These are phyloP conservation scores for Ceryle rudis DNA, from an alignment of 2,797 vertebrate genomes.

Conservation along the genomic window DNA sequence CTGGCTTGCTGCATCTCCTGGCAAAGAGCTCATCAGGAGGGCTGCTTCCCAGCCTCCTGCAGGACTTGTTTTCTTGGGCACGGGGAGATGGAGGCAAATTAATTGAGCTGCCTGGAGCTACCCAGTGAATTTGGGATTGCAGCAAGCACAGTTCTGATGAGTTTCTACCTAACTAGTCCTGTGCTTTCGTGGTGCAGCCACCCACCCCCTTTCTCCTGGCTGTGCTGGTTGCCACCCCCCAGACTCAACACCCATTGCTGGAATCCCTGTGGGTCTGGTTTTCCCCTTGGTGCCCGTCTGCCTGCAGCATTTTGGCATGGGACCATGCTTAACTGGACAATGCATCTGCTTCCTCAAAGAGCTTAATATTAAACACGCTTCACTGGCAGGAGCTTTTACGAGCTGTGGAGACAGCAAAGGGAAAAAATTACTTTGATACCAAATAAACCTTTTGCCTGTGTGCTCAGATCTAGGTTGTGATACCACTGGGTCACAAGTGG, in stretches of 20 bases:
- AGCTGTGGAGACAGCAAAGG: not conserved
- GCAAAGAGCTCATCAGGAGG: not conserved
- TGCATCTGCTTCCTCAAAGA: rapidly evolving
- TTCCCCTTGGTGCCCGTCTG: not conserved
- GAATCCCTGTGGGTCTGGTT: not conserved
- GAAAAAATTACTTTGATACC: not conserved
- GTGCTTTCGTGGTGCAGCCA: not conserved
- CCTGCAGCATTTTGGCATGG: not conserved
- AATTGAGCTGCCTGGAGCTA: not conserved
- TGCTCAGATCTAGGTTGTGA: not conserved
- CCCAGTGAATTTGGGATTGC: not conserved
- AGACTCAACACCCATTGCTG: not conserved
- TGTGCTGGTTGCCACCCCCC: rapidly evolving
- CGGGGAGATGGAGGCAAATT: not conserved
- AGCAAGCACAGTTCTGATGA: not conserved
- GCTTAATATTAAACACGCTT: not conserved
- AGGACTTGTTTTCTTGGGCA: not conserved
- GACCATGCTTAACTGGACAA: not conserved
- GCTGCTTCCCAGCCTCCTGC: not conserved
- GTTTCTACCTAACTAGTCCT: rapidly evolving
- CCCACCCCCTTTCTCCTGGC: not conserved
- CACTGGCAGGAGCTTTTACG: not conserved
- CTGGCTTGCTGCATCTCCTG: not conserved
- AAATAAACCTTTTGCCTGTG: not conserved
- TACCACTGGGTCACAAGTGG: rapidly evolving